phyloP scores from a whole-genome alignment of 2,113 vertebrate genomes.

The Oxyura jamaicensis region DNA sequence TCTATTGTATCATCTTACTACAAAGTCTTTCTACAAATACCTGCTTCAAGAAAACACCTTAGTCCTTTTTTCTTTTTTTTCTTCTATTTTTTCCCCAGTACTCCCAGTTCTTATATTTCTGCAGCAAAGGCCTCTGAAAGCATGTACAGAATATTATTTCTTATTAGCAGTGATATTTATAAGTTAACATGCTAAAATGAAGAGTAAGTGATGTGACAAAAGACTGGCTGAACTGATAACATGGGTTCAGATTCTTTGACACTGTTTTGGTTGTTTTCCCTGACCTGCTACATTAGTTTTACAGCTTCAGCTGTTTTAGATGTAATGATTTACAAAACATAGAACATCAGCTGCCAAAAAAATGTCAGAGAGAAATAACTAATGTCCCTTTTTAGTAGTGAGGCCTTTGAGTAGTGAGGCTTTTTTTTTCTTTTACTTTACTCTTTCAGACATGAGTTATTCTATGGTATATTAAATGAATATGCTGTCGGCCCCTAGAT shows the following conservation, averaged over 20 bases:
- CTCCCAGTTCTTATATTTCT: not conserved
- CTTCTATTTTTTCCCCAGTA: not conserved
- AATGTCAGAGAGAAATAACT: not conserved
- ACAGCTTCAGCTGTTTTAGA: not conserved
- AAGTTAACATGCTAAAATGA: not conserved
- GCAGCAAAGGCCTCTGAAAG: not conserved
- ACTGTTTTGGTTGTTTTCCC: not conserved
- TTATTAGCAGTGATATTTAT: not conserved
- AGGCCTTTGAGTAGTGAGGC: not conserved
- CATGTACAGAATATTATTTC: not conserved
- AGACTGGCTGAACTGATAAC: not conserved
- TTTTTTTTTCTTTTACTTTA: not conserved
- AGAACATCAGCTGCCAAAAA: not conserved
- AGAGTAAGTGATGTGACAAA: not conserved
- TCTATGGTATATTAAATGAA: not conserved
- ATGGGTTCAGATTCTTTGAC: not conserved
- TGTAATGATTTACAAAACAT: not conserved
- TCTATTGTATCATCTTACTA: not conserved
- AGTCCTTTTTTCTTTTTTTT: too few relatives aligned
- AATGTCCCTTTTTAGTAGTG: not conserved
- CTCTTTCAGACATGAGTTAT: constrained; percentile 16
- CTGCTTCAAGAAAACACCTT: not conserved
- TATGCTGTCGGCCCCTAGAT: not conserved
- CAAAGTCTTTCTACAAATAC: not conserved
- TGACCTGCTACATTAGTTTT: constrained; percentile 18